Conservation (phyloP, 2,888 invertebrate genomes). For the Limnephilus auricula region DNA sequence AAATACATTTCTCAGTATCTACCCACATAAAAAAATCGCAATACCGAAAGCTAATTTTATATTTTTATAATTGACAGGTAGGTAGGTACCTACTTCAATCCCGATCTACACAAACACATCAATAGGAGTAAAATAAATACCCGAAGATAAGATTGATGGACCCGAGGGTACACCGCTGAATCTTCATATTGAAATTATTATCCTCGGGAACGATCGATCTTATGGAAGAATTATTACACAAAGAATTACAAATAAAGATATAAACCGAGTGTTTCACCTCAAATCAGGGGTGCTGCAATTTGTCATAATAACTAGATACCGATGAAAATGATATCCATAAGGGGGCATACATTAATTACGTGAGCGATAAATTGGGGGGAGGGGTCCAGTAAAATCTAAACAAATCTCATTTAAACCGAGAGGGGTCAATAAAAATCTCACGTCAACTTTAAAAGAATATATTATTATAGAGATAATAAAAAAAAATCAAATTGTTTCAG, state of each 20-base stretch:
- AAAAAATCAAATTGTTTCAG: too few species aligned
- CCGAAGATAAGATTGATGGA: not conserved
- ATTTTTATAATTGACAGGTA: not conserved
- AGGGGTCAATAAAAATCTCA: too few species aligned
- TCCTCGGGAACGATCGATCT: not conserved
- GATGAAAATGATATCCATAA: too few species aligned
- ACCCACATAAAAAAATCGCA: too few species aligned
- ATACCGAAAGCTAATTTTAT: too few species aligned
- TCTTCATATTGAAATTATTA: not conserved
- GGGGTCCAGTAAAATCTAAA: too few species aligned
- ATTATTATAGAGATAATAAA: too few species aligned
- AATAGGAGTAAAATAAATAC: not conserved
- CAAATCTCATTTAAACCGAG: too few species aligned
- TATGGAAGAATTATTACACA: not conserved
- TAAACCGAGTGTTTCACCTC: not conserved
- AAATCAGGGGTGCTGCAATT: not conserved
- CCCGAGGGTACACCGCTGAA: not conserved
- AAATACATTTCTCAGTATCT: not conserved
- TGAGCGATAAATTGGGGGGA: too few species aligned
- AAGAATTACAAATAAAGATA: not conserved
- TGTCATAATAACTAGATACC: not conserved
- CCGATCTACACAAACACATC: not conserved
- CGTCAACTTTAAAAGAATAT: too few species aligned
- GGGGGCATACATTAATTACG: too few species aligned
- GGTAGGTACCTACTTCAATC: not conserved